Conservation (phyloP, 2,888 invertebrate species). For the Macrophya alboannulata region DNA sequence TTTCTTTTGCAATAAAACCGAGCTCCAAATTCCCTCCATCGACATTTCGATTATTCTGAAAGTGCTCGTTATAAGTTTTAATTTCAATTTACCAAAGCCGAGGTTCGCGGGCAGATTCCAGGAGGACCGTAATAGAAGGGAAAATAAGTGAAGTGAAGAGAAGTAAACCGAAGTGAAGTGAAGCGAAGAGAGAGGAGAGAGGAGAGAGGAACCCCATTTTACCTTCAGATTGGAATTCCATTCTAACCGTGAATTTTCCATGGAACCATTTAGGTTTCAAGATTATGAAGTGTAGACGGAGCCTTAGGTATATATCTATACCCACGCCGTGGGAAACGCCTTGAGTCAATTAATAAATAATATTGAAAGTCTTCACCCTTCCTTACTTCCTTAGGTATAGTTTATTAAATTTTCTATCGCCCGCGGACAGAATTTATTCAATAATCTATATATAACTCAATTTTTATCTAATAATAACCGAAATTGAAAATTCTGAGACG, state of each 20-base stretch:
- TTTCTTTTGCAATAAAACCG: background rate
- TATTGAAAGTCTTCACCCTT: background rate
- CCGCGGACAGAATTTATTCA: background rate
- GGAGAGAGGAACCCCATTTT: background rate
- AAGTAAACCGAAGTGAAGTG: conserved; percentile 21
- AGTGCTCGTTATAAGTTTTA: conserved; percentile 34
- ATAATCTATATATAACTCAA: conserved; percentile 32
- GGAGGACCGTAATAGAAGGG: background rate
- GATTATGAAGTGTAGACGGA: background rate
- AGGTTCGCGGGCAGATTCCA: background rate
- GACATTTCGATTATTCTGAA: background rate
- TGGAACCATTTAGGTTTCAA: conserved; percentile 1
- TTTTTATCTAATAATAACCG: background rate
- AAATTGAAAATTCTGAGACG: background rate
- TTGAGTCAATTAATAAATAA: conserved; percentile 34
- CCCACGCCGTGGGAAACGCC: background rate
- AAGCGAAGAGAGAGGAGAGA: background rate
- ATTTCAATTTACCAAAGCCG: conserved; percentile 37
- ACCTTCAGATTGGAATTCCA: conserved; percentile 11
- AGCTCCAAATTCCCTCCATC: background rate
- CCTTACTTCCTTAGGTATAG: background rate
- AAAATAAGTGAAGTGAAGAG: background rate
- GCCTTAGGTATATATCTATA: background rate
- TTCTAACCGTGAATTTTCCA: conserved; percentile 17
- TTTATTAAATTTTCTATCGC: conserved; percentile 46